phyloP scores from a whole-genome alignment of 2,888 invertebrate species.

The Frankliniella fusca region DNA sequence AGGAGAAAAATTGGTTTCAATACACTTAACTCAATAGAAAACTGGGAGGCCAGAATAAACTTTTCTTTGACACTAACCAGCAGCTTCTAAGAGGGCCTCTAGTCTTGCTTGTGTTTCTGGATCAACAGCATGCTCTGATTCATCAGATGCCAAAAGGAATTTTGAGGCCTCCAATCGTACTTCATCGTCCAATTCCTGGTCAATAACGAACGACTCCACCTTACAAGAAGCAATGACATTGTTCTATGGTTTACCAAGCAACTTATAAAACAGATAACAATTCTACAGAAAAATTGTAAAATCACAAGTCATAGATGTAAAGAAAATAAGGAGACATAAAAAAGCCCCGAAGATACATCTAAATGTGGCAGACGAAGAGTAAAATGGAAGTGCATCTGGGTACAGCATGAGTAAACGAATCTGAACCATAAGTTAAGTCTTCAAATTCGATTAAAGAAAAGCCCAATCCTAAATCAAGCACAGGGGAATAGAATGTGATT shows the following conservation, averaged over 20 bases:
- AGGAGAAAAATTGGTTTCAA: slow-evolving; percentile 29
- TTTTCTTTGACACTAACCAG: slow-evolving; percentile 55
- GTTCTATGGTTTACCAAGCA: neutral
- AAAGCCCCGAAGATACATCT: neutral
- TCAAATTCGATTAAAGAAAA: neutral
- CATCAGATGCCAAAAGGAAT: slow-evolving; percentile 58
- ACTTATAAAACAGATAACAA: neutral
- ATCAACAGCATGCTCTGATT: slow-evolving; percentile 66
- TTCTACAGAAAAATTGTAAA: neutral
- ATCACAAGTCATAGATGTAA: neutral
- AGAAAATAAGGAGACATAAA: neutral
- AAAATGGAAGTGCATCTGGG: too few relatives aligned
- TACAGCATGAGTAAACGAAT: neutral
- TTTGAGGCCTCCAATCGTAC: slow-evolving; percentile 60
- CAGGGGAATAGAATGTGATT: too few relatives aligned
- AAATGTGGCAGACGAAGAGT: too few relatives aligned
- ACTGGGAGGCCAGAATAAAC: neutral
- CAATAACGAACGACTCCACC: slow-evolving; percentile 69
- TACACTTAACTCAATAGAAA: neutral
- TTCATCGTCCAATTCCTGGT: slow-evolving; percentile 62
- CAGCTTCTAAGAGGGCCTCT: slow-evolving; percentile 90
- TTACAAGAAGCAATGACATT: slow-evolving; percentile 45
- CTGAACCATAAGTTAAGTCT: neutral
- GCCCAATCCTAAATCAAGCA: too few relatives aligned
- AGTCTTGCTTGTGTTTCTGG: slow-evolving; percentile 86